phyloP scores from a whole-genome alignment of 2,113 vertebrate species.

The Climacteris rufus region DNA sequence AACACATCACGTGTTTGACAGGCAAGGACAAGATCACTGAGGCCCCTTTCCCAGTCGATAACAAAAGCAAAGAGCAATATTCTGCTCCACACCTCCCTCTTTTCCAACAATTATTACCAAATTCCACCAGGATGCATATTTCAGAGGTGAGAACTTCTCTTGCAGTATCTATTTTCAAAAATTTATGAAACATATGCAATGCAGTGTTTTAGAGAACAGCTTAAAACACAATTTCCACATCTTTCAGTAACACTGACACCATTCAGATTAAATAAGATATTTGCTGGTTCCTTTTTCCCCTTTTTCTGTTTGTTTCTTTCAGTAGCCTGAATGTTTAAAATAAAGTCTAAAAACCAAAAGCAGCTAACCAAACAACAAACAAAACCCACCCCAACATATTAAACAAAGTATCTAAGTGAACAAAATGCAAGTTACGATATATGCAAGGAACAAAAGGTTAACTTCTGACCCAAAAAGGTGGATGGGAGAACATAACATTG shows the following conservation, averaged over 20 bases:
- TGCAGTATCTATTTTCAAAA: neutral
- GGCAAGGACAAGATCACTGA: neutral
- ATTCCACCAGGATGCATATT: neutral
- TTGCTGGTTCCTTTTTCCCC: neutral
- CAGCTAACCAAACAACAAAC: neutral
- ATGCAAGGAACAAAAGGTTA: neutral
- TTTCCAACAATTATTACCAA: neutral
- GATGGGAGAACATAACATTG: neutral
- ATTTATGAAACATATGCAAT: neutral
- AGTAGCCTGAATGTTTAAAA: neutral
- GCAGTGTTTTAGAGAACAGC: neutral
- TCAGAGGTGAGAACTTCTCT: neutral
- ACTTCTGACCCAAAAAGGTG: neutral
- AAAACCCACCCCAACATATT: rapidly evolving
- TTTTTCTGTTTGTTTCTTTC: neutral
- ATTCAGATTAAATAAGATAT: neutral
- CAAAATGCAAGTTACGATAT: neutral
- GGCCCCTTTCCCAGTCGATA: neutral
- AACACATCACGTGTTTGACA: neutral
- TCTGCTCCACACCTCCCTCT: neutral
- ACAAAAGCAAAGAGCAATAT: neutral
- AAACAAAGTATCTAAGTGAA: neutral
- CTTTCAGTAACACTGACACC: neutral
- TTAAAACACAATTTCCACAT: neutral
- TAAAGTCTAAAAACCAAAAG: neutral